Percentiles rank a stretch among this genome's conserved stretches.
Evolutionary conservation across 2,888 invertebrate genomes (phyloP).

Genomic region (Meteorus colon): DNA sequence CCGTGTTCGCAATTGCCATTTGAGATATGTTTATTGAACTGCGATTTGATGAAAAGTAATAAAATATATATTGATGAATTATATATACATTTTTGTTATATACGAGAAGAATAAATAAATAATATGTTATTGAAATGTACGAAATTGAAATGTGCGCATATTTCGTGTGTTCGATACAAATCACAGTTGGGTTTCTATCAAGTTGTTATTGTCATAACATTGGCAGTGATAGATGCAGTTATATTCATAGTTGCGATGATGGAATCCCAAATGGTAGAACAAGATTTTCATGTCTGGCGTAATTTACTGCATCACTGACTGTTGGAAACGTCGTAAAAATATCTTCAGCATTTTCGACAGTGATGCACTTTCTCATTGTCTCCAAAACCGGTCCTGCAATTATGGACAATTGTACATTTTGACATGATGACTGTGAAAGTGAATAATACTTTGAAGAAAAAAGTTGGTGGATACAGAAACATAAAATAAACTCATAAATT

Average conservation of each 20-base stretch:
- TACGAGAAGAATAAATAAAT: neutral
- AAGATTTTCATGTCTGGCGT: constrained; percentile 61
- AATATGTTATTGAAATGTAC: neutral
- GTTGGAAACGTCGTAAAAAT: constrained; percentile 80
- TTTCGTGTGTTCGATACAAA: constrained; percentile 12
- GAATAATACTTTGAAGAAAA: neutral
- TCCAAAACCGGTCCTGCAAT: constrained; percentile 79
- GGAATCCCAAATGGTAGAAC: constrained; percentile 52
- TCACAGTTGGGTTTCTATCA: constrained; percentile 56
- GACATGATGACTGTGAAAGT: neutral
- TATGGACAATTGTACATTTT: neutral
- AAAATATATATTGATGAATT: neutral
- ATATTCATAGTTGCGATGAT: constrained; percentile 57
- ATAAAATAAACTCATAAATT: neutral
- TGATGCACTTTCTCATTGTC: constrained; percentile 78
- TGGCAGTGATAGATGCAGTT: constrained; percentile 35
- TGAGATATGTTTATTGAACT: neutral
- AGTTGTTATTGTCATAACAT: constrained; percentile 54
- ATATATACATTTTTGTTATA: neutral
- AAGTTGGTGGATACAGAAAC: neutral
- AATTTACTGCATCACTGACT: constrained; percentile 80
- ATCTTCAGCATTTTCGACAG: constrained; percentile 75
- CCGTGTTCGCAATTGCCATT: neutral
- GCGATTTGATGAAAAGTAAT: neutral
- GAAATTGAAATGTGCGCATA: neutral